phyloP scores from a whole-genome alignment of 2,113 vertebrate species.

The Anser brachyrhynchus region DNA sequence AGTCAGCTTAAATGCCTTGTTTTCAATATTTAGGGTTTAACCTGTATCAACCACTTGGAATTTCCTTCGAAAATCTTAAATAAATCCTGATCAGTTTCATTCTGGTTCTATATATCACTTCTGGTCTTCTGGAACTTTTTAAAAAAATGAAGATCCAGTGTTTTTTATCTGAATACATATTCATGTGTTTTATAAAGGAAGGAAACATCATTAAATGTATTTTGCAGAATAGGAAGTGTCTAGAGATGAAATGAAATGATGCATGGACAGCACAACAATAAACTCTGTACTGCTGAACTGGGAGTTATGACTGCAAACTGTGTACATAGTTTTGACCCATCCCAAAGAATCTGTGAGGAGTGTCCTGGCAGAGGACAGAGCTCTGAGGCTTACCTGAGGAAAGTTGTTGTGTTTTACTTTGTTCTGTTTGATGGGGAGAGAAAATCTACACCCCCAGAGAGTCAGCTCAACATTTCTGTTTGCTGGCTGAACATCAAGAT shows the following conservation, averaged over 20 bases:
- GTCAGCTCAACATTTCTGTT: not conserved
- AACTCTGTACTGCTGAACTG: not conserved
- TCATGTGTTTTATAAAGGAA: not conserved
- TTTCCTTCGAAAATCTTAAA: not conserved
- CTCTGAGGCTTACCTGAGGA: not conserved
- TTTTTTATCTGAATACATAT: not conserved
- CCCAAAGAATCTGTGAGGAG: not conserved
- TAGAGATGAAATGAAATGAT: not conserved
- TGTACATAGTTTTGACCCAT: not conserved
- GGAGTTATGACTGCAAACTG: not conserved
- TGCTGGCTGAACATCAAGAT: slow-evolving; percentile 7
- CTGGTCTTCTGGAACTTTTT: not conserved
- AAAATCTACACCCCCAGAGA: not conserved
- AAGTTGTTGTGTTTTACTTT: slow-evolving; percentile 3
- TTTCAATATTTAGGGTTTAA: not conserved
- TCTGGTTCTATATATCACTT: not conserved
- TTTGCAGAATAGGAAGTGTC: not conserved
- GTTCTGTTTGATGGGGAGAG: not conserved
- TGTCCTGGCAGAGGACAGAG: not conserved
- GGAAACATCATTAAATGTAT: not conserved
- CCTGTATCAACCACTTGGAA: not conserved
- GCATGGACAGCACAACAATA: not conserved
- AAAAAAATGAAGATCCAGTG: not conserved
- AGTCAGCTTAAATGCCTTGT: not conserved
- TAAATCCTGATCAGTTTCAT: not conserved